Evolutionary conservation across 2,797 vertebrate species (phyloP), one percentile per base, ranked within the genome.

Genomic region (Amblyopsis hoosieri): DNA sequence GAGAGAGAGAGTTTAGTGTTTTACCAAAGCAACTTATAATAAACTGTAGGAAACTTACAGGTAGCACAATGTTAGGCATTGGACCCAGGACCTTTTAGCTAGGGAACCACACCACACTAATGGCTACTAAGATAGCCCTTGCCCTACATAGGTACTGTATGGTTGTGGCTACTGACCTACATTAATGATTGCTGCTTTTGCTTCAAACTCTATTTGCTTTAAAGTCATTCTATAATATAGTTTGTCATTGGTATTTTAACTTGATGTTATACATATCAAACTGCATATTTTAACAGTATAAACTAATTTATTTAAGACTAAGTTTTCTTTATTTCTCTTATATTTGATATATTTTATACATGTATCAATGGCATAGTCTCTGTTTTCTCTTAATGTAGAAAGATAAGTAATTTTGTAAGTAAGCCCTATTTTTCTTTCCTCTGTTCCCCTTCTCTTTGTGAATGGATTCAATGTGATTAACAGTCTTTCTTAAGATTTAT

Each of bases 401-500:
- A 92, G 90, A 95, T 96, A 93, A 96, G 95, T 96, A 94, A 93
- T 82, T 94, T 94, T 98, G 88, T 91, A 97, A 97, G 95, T 97
- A 96, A 97, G 95, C 91, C 93, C 85, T 94, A 91, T 88, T 93
- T 94, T 95, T 95, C 92, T 94, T 93, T 95, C 86, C 81, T 91
- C 88, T 92, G 90, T 91, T 91, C 90, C 83, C 92, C 82, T 90
- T 92, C 90, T 96, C 89, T 91, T 90, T 95, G 94, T 98, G 93
- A 95, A 96, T 94, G 96, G 94, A 95, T 96, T 95, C 93, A 94
- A 92, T 95, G 94, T 97, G 95, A 98, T 98, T 98, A 98, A 98
- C 94, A 85, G 92, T 97, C 93, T 98, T 94, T 97, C 92, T 95
- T 95, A 95, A 99, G 98, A 97, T 98, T 94, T 93, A 95, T 92